Conservation (phyloP, 2,113 vertebrate species). For the Marcusenius ussheri region DNA sequence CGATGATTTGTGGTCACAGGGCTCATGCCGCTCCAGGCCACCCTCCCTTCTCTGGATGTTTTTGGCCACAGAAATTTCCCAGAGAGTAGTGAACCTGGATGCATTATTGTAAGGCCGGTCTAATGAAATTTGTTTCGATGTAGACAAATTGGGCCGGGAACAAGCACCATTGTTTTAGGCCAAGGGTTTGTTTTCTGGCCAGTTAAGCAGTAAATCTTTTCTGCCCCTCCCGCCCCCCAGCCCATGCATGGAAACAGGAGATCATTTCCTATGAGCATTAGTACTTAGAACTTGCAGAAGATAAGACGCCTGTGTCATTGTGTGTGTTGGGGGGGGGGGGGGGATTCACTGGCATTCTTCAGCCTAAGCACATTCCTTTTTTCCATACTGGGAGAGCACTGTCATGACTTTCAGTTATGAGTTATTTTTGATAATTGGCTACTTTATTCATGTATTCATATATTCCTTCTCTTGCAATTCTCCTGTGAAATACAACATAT, state of each 20-base stretch:
- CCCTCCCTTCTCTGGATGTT: not conserved
- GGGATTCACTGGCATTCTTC: not conserved
- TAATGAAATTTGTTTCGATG: slow-evolving; percentile 10
- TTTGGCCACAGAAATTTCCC: not conserved
- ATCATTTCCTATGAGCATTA: not conserved
- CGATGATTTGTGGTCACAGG: not conserved
- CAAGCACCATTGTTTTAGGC: not conserved
- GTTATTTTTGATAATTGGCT: slow-evolving; percentile 7
- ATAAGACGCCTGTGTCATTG: not conserved
- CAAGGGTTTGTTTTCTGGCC: not conserved
- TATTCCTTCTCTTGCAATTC: not conserved
- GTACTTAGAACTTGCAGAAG: not conserved
- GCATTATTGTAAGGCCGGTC: not conserved
- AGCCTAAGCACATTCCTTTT: not conserved
- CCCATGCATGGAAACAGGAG: not conserved
- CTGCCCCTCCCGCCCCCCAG: not conserved
- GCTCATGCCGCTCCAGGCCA: not conserved
- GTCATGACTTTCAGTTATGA: not conserved
- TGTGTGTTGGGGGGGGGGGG: not conserved
- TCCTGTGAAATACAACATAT: not conserved
- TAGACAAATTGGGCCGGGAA: not conserved
- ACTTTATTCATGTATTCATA: slow-evolving; percentile 6
- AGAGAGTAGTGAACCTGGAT: not conserved
- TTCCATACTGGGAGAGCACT: not conserved
- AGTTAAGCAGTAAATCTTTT: not conserved